Evolutionary conservation across 1,140 invertebrate genomes (phyloP).

Genomic region (Brachionus calyciflorus): DNA sequence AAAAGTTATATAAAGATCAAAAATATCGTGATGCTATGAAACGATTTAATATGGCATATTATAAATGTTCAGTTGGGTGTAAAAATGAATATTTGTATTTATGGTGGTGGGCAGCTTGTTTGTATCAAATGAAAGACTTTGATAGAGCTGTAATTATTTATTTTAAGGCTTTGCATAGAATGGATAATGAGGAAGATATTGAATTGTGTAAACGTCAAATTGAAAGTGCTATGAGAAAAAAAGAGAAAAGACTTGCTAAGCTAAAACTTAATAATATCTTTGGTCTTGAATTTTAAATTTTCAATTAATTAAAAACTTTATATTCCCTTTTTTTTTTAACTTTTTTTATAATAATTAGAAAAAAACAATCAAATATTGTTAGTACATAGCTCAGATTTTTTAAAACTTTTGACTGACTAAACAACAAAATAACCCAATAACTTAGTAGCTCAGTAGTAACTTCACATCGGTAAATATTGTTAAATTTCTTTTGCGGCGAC

Average conservation of each 20-base stretch:
- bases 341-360: too few species aligned
- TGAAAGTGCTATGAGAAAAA: neutral
- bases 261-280: neutral
- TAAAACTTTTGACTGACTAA: too few species aligned
- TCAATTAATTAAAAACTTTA: too few species aligned
- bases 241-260: neutral
- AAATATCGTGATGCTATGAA: neutral
- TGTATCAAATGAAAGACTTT: neutral
- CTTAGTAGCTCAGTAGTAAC: too few species aligned
- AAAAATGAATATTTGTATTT: conserved; percentile 22
- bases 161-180: neutral
- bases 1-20: conserved; percentile 12
- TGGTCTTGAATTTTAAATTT: neutral
- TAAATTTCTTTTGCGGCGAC: too few species aligned
- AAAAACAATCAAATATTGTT: too few species aligned
- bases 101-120: conserved; percentile 25
- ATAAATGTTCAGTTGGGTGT: neutral
- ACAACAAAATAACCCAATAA: too few species aligned
- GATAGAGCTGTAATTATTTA: neutral
- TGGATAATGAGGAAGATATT: conserved; percentile 24
- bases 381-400: too few species aligned
- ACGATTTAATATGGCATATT: conserved; percentile 20
- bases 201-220: neutral
- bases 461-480: too few species aligned
- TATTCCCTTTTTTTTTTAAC: too few species aligned